Evolutionary conservation across 2,888 invertebrate species (phyloP), one percentile per base, ranked within the genome.

Genomic region (Caenorhabditis becei): DNA sequence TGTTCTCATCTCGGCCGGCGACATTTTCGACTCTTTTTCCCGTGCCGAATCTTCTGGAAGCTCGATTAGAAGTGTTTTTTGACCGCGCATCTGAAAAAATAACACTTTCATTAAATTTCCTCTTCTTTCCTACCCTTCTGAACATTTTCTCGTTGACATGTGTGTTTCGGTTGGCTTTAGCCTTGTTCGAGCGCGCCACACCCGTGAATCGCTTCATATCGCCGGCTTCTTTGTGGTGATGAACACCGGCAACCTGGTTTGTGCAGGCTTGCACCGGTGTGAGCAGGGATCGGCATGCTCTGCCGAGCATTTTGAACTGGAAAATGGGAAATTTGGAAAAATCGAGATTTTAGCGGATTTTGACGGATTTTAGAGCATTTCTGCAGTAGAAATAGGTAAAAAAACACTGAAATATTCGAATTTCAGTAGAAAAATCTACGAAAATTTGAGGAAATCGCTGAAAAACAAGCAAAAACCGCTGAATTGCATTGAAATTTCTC

Each of bases 91-190:
- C 89, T 90, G 49, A 20, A 87, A 78, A 58, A 49, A 35, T n/a
- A n/a, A 16, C 24, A 18, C 47, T 41, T 24, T 24, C 23, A 16
- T 1, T 61, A 44, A 23, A 18, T 47, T n/a, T 20, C 10, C 16
- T 32, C 16, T 10, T 18, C 26, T 47, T 35, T 14, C 24, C 4
- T 16, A 90, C 90, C 80, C 74, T 83, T 69, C 89, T 72, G 78
- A 88, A 89, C 84, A 84, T 75, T 23, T 83, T 83, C 62, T 91
- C 90, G 72, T 90, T 90, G 18, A 86, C 80, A 70, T 90, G 89
- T 0, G 90, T 90, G 54, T 90, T 89, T 59, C 90, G 78, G 66
- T 90, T 91, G 8, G 90, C 89, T 75, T 84, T 86, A 5, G 81
- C 82, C 26, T 86, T 84, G 69, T 88, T 89, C 1, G 88, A 88